phyloP scores from a whole-genome alignment of 2,888 invertebrate genomes.

The Mycalesis mineus region DNA sequence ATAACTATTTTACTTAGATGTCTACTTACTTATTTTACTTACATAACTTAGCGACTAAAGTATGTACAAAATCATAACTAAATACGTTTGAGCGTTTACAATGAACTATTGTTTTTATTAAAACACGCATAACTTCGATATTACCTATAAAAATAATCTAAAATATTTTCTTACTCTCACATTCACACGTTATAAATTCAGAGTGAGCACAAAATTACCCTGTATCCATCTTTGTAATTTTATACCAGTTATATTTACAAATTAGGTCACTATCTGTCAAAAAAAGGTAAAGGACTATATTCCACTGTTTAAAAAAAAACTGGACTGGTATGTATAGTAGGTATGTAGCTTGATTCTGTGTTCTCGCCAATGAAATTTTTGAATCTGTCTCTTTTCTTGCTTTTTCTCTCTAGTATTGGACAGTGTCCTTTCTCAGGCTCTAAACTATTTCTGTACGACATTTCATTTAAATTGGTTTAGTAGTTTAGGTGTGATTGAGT shows the following conservation, averaged over 20 bases:
- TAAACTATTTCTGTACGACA: too few relatives aligned
- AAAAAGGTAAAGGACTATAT: too few relatives aligned
- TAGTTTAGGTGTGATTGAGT: too few relatives aligned
- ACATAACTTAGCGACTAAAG: neutral
- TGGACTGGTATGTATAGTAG: too few relatives aligned
- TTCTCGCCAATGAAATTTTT: too few relatives aligned
- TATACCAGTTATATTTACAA: neutral
- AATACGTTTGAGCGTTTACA: neutral
- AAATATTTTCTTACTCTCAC: neutral
- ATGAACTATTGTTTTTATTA: neutral
- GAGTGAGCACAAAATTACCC: slow-evolving; percentile 15
- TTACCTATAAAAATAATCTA: neutral
- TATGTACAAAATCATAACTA: neutral
- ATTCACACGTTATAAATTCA: neutral
- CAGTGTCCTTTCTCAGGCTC: too few relatives aligned
- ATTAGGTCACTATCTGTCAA: too few relatives aligned
- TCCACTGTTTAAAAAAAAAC: too few relatives aligned
- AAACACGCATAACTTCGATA: neutral
- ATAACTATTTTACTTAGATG: neutral
- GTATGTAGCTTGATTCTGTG: too few relatives aligned
- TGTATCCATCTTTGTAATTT: slow-evolving; percentile 5
- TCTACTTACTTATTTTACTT: neutral
- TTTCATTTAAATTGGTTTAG: too few relatives aligned
- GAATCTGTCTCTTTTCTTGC: too few relatives aligned
- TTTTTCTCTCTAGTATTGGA: too few relatives aligned